These are phyloP conservation scores for Leptopilina clavipes DNA, from an alignment of 1,140 invertebrate genomes.

Conservation along the genomic window DNA sequence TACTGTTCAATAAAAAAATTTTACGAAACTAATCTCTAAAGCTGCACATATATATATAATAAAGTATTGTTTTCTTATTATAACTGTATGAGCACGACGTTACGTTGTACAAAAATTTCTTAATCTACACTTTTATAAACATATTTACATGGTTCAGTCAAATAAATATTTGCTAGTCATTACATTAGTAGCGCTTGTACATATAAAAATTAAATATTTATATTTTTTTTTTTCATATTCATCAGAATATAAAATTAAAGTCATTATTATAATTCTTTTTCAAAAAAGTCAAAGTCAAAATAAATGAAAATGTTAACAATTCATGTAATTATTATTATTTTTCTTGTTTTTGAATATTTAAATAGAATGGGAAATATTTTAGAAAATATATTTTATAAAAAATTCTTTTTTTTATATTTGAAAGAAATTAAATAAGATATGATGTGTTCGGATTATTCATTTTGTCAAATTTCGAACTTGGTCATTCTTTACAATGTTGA, in stretches of 20 bases:
- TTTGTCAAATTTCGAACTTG: conserved; percentile 8
- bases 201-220: conserved; percentile 27
- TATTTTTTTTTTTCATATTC: conserved; percentile 4
- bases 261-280: no score
- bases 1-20: conserved; percentile 16
- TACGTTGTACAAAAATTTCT: conserved; percentile 38
- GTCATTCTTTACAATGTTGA: conserved; percentile 26
- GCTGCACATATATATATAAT: conserved; percentile 14
- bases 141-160: conserved; percentile 73
- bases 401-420: background rate
- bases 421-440: conserved; percentile 23
- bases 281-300: no score
- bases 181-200: conserved; percentile 35
- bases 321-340: background rate
- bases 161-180: conserved; percentile 64
- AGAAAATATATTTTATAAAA: background rate
- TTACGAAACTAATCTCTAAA: conserved; percentile 5
- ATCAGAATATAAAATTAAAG: conserved; percentile 12
- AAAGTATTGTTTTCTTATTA: conserved; percentile 19
- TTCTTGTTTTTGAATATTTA: background rate
- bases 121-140: conserved; percentile 58
- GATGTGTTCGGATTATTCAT: conserved; percentile 27
- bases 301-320: background rate
- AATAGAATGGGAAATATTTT: background rate
- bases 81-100: conserved; percentile 42